Evolutionary conservation across 1,140 invertebrate genomes (phyloP), one percentile per base, ranked within the genome.

Genomic region (Drosophila nigromelanica): DNA sequence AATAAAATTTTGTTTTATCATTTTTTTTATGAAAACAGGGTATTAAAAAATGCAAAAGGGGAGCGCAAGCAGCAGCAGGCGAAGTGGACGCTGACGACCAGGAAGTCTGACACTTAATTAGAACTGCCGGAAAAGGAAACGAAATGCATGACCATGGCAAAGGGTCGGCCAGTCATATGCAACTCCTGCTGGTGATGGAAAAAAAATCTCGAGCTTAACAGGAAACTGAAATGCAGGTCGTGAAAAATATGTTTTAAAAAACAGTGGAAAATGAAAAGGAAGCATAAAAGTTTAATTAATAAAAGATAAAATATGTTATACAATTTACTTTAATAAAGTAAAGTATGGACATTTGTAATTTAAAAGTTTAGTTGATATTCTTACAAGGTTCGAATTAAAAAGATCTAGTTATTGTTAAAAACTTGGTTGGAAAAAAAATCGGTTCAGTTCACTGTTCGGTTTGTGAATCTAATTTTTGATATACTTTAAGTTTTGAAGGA

Each of bases 51-150:
- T 77, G 71, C 37, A 51, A 58, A 60, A 56, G 39, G 70, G 37
- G 52, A 54, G 48, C 15, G 42, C 8, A n/a, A 21, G 21, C 24
- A 35, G 48, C 48, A 15, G 54, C 59, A 35, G 30, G 52, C 61
- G 56, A 59, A 64, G 60, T 50, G 11, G 11, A 24, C 37, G 24
- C 42, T 59, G 43, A 55, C 55, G 52, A 42, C 60, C 45, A 54
- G 55, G 30, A 55, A 64, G 76, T 51, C 82, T 78, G 82, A 82
- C 82, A 82, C 76, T 87, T 87, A 87, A 87, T 87, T 87, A 87
- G 78, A 87, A 67, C 71, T 61, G 61, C 76, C 78, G 82, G 80
- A 83, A 83, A 73, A 66, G 75, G 75, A 78, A 87, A 76, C 82
- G 72, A 80, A 89, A 55, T 86, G 75, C 83, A 86, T 64, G 75